phyloP scores from a whole-genome alignment of 2,888 invertebrate genomes.

The Tetranychus truncatus region DNA sequence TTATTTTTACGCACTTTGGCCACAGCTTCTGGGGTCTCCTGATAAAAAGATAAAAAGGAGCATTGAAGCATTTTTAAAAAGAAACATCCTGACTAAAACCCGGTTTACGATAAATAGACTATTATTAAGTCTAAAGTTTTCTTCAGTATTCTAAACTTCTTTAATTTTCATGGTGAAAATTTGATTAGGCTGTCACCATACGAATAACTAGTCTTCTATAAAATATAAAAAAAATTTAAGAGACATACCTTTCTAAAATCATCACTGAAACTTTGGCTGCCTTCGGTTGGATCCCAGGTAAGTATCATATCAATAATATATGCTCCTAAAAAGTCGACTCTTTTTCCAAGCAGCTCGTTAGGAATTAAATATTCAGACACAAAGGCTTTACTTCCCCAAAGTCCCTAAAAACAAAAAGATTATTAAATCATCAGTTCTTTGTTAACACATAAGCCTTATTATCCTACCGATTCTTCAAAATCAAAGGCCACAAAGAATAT shows the following conservation, averaged over 20 bases:
- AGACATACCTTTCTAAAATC: background rate
- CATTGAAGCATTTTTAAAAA: too few species aligned
- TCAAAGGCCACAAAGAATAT: conserved; percentile 34
- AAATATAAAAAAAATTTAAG: background rate
- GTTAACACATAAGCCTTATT: background rate
- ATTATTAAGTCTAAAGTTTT: background rate
- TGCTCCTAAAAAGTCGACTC: conserved; percentile 20
- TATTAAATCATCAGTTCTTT: background rate
- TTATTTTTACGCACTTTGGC: conserved; percentile 14
- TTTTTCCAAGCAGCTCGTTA: conserved; percentile 21
- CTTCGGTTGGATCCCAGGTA: conserved; percentile 30
- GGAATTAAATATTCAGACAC: conserved; percentile 31
- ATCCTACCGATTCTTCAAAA: conserved; percentile 31
- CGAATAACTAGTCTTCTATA: too few species aligned
- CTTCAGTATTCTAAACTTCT: too few species aligned
- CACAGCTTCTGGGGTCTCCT: conserved; percentile 6
- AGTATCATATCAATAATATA: conserved; percentile 33
- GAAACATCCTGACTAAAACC: background rate
- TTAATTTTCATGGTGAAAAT: background rate
- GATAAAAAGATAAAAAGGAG: background rate
- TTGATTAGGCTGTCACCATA: background rate
- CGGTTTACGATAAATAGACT: background rate
- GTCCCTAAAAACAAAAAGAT: conserved; percentile 25
- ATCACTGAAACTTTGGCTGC: conserved; percentile 17
- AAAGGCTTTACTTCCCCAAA: conserved; percentile 30